A percentile compares a stretch with the other conserved stretches of the same genome.
Evolutionary conservation across 1,140 invertebrate genomes (phyloP).

Genomic region (Phthorimaea operculella): DNA sequence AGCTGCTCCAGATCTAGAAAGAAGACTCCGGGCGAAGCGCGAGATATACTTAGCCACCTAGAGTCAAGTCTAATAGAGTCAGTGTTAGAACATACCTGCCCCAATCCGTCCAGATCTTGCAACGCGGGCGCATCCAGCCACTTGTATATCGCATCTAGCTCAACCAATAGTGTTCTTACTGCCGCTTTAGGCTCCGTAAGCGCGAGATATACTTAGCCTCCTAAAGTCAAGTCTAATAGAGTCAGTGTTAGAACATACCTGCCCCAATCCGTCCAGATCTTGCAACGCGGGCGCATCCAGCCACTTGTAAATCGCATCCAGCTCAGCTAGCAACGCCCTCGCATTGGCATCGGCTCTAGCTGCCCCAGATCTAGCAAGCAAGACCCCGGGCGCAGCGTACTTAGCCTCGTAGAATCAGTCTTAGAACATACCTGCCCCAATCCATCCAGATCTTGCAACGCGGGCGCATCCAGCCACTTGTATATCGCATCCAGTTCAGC

Average conservation of each 20-base stretch:
- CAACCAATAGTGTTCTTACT: constrained; percentile 29
- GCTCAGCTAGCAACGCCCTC: constrained; percentile 31
- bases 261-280: constrained; percentile 29
- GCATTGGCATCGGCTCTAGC: constrained; percentile 38
- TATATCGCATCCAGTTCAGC: constrained; percentile 29
- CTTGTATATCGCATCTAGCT: constrained; percentile 27
- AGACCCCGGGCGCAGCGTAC: constrained; percentile 30
- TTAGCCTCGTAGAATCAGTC: too few relatives aligned
- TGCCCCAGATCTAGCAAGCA: constrained; percentile 26
- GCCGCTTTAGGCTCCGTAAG: too few relatives aligned
- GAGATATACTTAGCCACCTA: neutral
- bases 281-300: constrained; percentile 37
- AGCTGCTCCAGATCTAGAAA: constrained; percentile 26
- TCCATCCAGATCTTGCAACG: constrained; percentile 33
- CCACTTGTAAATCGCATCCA: constrained; percentile 31
- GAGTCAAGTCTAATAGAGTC: too few relatives aligned
- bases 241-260: too few relatives aligned
- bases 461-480: constrained; percentile 39
- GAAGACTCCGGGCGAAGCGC: too few relatives aligned
- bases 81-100: neutral
- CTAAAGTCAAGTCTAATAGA: too few relatives aligned
- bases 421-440: constrained; percentile 11
- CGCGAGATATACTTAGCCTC: too few relatives aligned
- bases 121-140: constrained; percentile 44
- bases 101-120: constrained; percentile 29